Evolutionary conservation across 2,113 vertebrate genomes (phyloP).

Genomic region (Gnathonemus longibarbis): DNA sequence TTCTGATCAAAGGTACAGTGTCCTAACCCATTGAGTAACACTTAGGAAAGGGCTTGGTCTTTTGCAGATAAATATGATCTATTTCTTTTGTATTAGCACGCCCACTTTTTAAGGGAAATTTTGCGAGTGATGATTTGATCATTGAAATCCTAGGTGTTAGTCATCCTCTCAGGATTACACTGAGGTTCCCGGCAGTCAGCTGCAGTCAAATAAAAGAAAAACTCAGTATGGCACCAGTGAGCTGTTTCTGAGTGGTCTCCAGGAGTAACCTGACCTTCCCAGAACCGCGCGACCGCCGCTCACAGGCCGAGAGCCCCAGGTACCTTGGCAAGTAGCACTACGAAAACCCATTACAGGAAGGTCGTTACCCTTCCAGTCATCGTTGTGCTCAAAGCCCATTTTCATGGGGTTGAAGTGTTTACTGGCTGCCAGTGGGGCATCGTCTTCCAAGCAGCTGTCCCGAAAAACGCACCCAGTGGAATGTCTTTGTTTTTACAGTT

Average conservation of each 20-base stretch:
- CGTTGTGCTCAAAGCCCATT: background rate
- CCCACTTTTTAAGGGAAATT: background rate
- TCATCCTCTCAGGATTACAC: background rate
- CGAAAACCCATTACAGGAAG: background rate
- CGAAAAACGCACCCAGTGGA: background rate
- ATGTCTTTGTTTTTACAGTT: background rate
- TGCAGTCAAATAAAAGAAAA: background rate
- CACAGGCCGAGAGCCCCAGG: background rate
- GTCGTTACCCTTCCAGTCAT: background rate
- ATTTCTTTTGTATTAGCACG: background rate
- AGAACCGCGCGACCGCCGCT: background rate
- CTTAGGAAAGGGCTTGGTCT: background rate
- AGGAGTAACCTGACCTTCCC: background rate
- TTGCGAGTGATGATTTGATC: background rate
- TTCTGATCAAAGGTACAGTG: background rate
- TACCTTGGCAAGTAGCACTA: background rate
- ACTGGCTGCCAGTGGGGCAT: background rate
- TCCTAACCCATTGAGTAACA: background rate
- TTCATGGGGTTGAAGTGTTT: background rate
- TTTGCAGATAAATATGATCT: background rate
- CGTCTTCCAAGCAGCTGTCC: background rate
- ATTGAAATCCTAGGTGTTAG: background rate
- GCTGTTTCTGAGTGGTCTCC: background rate
- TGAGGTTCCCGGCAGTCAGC: background rate
- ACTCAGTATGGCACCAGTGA: background rate